Evolutionary conservation across 2,113 vertebrate species (phyloP), one percentile per base, ranked within the genome.

Genomic region (Chaetura pelagica): DNA sequence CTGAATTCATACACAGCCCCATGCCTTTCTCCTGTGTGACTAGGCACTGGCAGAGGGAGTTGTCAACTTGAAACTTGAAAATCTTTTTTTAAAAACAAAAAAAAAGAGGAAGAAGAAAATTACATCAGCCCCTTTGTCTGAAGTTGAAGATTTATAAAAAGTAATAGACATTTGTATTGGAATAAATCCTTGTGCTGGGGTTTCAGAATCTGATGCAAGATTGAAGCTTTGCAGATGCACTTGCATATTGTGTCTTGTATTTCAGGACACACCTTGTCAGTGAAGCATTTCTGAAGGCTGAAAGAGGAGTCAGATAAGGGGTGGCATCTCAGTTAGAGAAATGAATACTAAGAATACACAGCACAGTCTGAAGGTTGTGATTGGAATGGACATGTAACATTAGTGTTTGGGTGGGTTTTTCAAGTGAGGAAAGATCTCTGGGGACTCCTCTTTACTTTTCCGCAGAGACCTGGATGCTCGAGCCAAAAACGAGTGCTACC

Each of bases 401-500:
- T 27, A 35, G 51, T 46, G 34, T 86, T 71, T 67, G 24, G 73
- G n/a, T 83, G 61, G 57, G 26, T 34, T 90, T 93, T 86, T 75
- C 66, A 34, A 62, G 32, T 69, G 38, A 77, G 68, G 24, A 74
- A 77, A 87, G 26, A 12, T 12, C 52, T 95, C 48, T 87, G 69
- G 9, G 17, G 18, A 30, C 11, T 76, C 6, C 55, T 38, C 10
- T 89, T 73, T 73, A 5, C 75, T 63, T 62, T 90, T 87, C 89
- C 59, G 49, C 96, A 99, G 99, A 96, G 99, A 99, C 86, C 96
- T 99, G 79, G 99, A 99, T 5, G 99, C 99, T 29, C 98, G 99
- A 78, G 99, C 99, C 24, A 99, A 99, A 98, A 99, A 99, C 2
- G 99, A 99, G 94, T 98, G 98, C 23, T 99, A 99, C 97, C 97